Evolutionary conservation across 2,797 vertebrate genomes (phyloP).

Genomic region (Phrynocephalus forsythii): DNA sequence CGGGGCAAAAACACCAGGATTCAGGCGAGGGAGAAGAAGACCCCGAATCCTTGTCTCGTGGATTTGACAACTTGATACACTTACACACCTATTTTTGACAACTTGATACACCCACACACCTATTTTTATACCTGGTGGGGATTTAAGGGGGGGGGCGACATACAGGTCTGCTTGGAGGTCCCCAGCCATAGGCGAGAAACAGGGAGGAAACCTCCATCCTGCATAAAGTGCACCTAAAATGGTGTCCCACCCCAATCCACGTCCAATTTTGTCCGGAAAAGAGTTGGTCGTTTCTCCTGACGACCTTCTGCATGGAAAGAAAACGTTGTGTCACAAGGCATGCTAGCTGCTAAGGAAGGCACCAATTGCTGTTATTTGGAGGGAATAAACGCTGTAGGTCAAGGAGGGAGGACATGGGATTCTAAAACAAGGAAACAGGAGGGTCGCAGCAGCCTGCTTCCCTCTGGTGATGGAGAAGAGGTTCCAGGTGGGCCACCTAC

Average conservation of each 20-base stretch:
- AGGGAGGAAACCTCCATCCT: too few species aligned
- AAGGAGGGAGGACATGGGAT: not conserved
- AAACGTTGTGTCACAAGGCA: too few species aligned
- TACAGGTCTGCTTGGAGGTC: too few species aligned
- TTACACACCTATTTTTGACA: too few species aligned
- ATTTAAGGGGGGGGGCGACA: too few species aligned
- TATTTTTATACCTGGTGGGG: not conserved
- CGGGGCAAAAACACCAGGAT: not conserved
- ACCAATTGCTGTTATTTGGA: not conserved
- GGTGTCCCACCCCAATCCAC: too few species aligned
- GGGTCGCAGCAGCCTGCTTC: not conserved
- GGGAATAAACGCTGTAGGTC: not conserved
- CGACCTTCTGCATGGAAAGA: too few species aligned
- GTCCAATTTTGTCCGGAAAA: not conserved
- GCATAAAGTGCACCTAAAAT: too few species aligned
- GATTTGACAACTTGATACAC: constrained; percentile 1
- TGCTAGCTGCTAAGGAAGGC: not conserved
- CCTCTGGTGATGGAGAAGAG: not conserved
- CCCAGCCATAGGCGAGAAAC: too few species aligned
- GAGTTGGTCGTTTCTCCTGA: not conserved
- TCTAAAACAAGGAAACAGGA: not conserved
- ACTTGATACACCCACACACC: not conserved
- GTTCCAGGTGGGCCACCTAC: not conserved
- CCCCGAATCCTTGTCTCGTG: not conserved
- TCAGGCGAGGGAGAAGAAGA: not conserved